A percentile compares a stretch with the other conserved stretches of the same genome.
Evolutionary conservation across 2,888 invertebrate genomes (phyloP).

Genomic region (Calephelis perditalis): DNA sequence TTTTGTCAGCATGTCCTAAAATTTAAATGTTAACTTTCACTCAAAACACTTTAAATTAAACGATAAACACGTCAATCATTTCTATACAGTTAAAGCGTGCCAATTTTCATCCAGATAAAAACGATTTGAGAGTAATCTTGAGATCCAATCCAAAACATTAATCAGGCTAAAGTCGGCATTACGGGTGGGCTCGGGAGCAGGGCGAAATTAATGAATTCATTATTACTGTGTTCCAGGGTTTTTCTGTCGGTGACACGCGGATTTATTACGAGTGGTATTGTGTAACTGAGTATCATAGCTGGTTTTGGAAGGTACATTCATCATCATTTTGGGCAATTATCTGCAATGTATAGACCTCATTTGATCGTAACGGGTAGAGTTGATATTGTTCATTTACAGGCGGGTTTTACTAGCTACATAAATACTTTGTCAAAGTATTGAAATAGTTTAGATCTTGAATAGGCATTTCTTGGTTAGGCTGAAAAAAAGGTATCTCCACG

Average conservation of each 20-base stretch:
- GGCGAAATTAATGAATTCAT: conserved; percentile 70
- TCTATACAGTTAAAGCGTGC: conserved; percentile 3
- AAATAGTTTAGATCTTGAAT: too few relatives aligned
- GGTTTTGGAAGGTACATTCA: neutral
- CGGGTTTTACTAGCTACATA: too few relatives aligned
- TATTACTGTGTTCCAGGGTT: conserved; percentile 60
- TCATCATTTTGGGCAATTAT: conserved; percentile 7
- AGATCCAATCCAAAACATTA: conserved; percentile 28
- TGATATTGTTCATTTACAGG: too few relatives aligned
- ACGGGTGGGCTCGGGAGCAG: conserved; percentile 31
- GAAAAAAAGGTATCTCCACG: too few relatives aligned
- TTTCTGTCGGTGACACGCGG: conserved; percentile 62
- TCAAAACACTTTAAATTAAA: neutral
- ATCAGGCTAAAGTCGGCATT: conserved; percentile 32
- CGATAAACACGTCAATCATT: neutral
- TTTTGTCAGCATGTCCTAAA: too few relatives aligned
- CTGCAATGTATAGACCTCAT: conserved; percentile 8
- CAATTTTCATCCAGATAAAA: conserved; percentile 12
- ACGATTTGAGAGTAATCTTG: conserved; percentile 16
- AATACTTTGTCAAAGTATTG: too few relatives aligned
- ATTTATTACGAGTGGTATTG: conserved; percentile 49
- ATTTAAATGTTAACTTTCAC: neutral
- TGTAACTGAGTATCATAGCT: conserved; percentile 24
- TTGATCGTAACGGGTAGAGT: neutral
- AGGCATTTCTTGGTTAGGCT: too few relatives aligned